These are phyloP conservation scores for Gasterosteus nipponicus DNA, from an alignment of 2,113 vertebrate species.

Conservation along the genomic window DNA sequence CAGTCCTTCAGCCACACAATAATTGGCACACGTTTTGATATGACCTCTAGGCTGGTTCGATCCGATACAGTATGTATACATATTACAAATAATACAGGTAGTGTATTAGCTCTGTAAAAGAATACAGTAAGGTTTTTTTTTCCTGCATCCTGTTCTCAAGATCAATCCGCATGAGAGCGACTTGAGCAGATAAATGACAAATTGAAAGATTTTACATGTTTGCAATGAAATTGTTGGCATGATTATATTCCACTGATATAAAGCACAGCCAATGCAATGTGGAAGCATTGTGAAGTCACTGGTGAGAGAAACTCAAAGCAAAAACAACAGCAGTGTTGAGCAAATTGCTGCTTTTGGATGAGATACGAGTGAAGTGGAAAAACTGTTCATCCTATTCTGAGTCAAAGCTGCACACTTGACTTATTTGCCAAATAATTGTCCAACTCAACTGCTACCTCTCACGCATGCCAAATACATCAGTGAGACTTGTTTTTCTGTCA, in stretches of 20 bases:
- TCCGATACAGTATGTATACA: not conserved
- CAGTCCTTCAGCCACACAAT: conserved; percentile 27
- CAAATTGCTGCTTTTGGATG: conserved; percentile 10
- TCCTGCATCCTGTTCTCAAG: not conserved
- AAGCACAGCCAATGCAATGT: not conserved
- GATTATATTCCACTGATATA: conserved; percentile 9
- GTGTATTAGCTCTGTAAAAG: not conserved
- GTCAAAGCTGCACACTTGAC: conserved; percentile 5
- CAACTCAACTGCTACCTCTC: not conserved
- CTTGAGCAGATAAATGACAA: conserved; percentile 10
- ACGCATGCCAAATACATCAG: not conserved
- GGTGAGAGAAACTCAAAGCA: not conserved
- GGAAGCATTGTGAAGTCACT: conserved; percentile 3
- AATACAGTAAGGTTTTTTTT: not conserved
- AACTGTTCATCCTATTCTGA: not conserved
- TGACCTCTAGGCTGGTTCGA: conserved; percentile 25
- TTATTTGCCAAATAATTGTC: not conserved
- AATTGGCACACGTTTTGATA: conserved; percentile 16
- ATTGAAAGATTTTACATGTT: not conserved
- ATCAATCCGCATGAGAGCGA: not conserved
- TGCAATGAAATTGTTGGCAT: conserved; percentile 2
- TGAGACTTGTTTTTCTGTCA: not conserved
- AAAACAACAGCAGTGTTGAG: conserved; percentile 12
- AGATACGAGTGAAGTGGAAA: conserved; percentile 6
- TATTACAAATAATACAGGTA: not conserved